Conservation (phyloP, 2,888 invertebrate genomes). For the Caenorhabditis angaria region DNA sequence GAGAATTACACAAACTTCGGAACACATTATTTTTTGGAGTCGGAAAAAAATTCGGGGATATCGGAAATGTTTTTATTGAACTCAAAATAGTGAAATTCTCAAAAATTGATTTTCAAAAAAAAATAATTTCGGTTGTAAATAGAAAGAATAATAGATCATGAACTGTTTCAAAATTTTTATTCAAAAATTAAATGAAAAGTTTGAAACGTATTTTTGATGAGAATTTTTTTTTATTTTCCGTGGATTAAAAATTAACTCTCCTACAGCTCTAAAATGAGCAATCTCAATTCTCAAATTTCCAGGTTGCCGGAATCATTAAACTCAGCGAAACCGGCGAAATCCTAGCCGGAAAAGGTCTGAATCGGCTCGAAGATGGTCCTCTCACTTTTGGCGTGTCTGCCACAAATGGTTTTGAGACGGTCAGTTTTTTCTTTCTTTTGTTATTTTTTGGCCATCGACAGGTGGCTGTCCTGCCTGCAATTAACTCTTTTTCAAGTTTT, state of each 20-base stretch:
- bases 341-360: constrained; percentile 36
- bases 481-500: neutral
- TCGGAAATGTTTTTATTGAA: no score
- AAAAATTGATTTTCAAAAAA: no score
- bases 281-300: constrained; percentile 6
- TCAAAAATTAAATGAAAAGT: no score
- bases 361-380: constrained; percentile 34
- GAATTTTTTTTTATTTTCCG: neutral
- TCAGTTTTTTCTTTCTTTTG: constrained; percentile 13
- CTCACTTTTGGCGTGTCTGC: constrained; percentile 45
- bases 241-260: neutral
- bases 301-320: constrained; percentile 44
- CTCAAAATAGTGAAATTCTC: no score
- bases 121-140: no score
- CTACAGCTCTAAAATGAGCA: neutral
- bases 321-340: constrained; percentile 48
- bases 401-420: constrained; percentile 53
- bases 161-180: no score
- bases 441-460: neutral
- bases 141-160: no score
- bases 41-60: no score
- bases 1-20: neutral
- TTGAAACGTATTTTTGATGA: no score
- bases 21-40: no score
- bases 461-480: neutral